Conservation (phyloP, 2,113 vertebrate genomes). For the Urocitellus parryii region DNA sequence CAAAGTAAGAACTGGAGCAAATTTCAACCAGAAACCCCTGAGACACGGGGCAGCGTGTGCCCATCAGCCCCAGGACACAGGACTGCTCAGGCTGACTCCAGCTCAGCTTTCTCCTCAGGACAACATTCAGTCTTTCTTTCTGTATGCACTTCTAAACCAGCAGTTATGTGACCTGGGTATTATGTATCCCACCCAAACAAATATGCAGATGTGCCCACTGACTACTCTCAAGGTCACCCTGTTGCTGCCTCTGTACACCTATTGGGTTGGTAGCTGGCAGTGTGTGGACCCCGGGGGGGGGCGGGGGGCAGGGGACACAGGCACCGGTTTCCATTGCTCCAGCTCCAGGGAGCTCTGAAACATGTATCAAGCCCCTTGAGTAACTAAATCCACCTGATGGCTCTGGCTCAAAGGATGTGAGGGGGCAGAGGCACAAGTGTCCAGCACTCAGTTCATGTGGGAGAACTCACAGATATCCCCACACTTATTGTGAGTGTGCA, state of each 20-base stretch:
- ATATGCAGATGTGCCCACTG: too few species aligned
- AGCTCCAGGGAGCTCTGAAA: too few species aligned
- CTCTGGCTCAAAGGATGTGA: neutral
- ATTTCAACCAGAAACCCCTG: neutral
- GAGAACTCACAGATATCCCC: neutral
- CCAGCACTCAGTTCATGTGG: accelerated
- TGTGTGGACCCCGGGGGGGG: too few species aligned
- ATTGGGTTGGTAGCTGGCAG: too few species aligned
- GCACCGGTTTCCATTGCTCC: accelerated
- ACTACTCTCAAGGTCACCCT: too few species aligned
- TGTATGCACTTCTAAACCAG: neutral
- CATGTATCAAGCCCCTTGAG: accelerated
- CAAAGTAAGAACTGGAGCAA: neutral
- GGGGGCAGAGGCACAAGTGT: neutral
- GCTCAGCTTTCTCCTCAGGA: neutral
- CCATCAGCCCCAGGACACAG: neutral
- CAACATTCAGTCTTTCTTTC: neutral
- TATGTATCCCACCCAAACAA: too few species aligned
- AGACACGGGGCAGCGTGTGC: neutral
- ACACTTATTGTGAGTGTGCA: neutral
- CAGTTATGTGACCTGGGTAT: neutral
- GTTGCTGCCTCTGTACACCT: too few species aligned
- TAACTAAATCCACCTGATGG: accelerated
- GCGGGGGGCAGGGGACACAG: too few species aligned
- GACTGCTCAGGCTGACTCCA: accelerated